Evolutionary conservation across 2,888 invertebrate species (phyloP).

Genomic region (Macropis europaea): DNA sequence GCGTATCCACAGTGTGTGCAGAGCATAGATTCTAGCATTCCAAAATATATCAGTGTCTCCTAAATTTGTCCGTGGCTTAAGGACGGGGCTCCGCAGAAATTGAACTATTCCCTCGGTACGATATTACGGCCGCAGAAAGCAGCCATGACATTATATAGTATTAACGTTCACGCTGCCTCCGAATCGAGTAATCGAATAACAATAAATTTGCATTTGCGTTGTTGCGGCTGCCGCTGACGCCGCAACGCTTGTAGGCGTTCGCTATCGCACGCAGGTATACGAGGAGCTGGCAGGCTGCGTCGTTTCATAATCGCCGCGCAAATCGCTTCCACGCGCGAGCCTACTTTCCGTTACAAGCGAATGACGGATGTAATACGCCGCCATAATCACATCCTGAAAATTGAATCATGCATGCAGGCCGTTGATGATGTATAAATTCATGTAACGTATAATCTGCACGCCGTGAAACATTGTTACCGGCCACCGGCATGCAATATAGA

Average conservation of each 20-base stretch:
- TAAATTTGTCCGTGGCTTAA: conserved; percentile 49
- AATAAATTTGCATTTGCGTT: conserved; percentile 79
- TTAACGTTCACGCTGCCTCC: conserved; percentile 72
- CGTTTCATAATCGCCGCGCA: conserved; percentile 76
- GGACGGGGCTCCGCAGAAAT: conserved; percentile 27
- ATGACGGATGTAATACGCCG: conserved; percentile 58
- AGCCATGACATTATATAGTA: conserved; percentile 70
- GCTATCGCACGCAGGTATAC: conserved; percentile 64
- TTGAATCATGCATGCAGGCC: conserved; percentile 42
- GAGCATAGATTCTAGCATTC: no score
- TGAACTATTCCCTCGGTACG: conserved; percentile 36
- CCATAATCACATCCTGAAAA: conserved; percentile 54
- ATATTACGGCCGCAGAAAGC: conserved; percentile 58
- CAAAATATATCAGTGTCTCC: conserved; percentile 51
- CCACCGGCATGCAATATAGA: no score
- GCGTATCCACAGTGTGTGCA: no score
- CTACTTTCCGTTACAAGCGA: conserved; percentile 64
- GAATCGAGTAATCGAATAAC: conserved; percentile 78
- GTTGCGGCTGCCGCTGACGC: conserved; percentile 73
- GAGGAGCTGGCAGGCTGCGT: conserved; percentile 59
- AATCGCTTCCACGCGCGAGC: conserved; percentile 70
- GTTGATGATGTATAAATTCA: conserved; percentile 37
- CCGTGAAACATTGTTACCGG: not conserved
- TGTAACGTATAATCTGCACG: no score
- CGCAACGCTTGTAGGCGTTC: conserved; percentile 72